phyloP scores from a whole-genome alignment of 2,113 vertebrate genomes.

The Nymphicus hollandicus region DNA sequence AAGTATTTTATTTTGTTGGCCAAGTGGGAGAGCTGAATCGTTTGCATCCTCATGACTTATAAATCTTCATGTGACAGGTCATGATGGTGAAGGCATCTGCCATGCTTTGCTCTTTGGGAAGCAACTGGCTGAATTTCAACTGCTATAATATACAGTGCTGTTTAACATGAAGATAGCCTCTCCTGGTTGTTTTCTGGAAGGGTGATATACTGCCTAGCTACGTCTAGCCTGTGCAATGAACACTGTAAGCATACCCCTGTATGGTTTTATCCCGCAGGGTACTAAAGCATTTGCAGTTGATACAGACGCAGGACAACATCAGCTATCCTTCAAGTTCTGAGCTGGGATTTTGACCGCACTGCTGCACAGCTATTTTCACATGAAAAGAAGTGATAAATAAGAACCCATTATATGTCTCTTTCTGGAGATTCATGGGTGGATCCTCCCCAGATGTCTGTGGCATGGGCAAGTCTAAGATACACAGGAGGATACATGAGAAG shows the following conservation, averaged over 20 bases:
- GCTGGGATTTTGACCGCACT: background rate
- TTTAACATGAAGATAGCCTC: background rate
- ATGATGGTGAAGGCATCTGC: conserved; percentile 10
- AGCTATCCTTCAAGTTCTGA: background rate
- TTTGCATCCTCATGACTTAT: background rate
- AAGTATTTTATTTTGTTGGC: background rate
- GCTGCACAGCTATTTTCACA: background rate
- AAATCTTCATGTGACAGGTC: conserved; percentile 16
- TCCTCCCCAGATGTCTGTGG: background rate
- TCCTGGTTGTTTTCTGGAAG: background rate
- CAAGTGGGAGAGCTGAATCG: background rate
- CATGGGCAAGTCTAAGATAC: background rate
- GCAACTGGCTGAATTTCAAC: background rate
- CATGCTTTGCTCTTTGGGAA: background rate
- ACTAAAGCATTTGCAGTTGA: background rate
- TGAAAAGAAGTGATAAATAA: background rate
- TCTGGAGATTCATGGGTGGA: background rate
- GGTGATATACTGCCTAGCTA: background rate
- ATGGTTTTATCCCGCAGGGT: background rate
- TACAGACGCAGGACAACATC: background rate
- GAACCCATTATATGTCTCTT: background rate
- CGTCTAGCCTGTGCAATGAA: background rate
- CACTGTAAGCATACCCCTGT: background rate
- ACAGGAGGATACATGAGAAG: background rate
- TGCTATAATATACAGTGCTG: background rate